phyloP scores from a whole-genome alignment of 2,113 vertebrate species.

The Lophius piscatorius region DNA sequence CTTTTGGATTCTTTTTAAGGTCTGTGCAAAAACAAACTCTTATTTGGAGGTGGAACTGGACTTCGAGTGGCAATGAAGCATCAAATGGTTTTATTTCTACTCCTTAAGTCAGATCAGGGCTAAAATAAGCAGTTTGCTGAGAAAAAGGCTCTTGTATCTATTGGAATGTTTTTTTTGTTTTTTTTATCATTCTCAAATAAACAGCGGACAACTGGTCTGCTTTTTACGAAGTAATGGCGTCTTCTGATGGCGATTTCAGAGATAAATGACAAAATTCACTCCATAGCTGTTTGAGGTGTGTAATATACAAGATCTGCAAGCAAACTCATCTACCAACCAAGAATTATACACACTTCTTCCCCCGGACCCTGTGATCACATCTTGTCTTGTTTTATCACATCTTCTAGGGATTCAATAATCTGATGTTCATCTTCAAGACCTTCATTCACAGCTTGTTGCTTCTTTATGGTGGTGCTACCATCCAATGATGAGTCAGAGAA shows the following conservation, averaged over 20 bases:
- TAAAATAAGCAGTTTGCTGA: neutral
- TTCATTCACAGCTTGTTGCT: neutral
- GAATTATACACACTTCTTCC: neutral
- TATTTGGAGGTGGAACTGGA: conserved; percentile 13
- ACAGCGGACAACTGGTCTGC: neutral
- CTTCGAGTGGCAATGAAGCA: conserved; percentile 4
- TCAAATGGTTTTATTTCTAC: conserved; percentile 5
- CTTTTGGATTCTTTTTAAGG: conserved; percentile 40
- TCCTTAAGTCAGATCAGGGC: neutral
- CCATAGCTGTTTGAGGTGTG: neutral
- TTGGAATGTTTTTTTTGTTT: conserved; percentile 6
- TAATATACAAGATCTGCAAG: neutral
- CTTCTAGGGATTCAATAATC: too few relatives aligned
- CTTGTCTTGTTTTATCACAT: neutral
- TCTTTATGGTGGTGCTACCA: conserved; percentile 2
- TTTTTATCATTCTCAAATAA: conserved; percentile 17
- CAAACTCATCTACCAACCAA: neutral
- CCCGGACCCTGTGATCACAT: neutral
- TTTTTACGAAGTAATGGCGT: neutral
- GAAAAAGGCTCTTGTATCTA: neutral
- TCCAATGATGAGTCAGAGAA: neutral
- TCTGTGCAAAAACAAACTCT: conserved; percentile 8
- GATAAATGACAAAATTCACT: neutral
- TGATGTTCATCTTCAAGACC: too few relatives aligned
- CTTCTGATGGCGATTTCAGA: neutral